phyloP scores from a whole-genome alignment of 2,797 vertebrate species.

The Sebastiscus tertius region DNA sequence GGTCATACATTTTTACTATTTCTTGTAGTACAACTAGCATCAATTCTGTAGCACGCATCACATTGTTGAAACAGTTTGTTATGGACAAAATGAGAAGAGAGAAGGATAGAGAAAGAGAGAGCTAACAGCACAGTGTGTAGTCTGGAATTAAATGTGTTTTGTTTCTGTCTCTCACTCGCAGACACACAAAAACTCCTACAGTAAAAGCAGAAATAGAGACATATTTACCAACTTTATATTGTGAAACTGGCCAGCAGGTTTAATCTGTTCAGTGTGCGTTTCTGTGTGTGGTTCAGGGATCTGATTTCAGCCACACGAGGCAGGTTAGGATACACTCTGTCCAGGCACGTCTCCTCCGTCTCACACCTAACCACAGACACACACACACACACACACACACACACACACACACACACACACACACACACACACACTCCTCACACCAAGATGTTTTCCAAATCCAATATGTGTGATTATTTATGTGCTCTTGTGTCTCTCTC shows the following conservation, averaged over 20 bases:
- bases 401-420: conserved; percentile 15
- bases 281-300: conserved; percentile 26
- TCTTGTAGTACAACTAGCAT: conserved; percentile 16
- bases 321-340: conserved; percentile 27
- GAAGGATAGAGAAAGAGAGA: background rate
- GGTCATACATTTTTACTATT: conserved; percentile 36
- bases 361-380: conserved; percentile 28
- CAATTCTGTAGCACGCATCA: conserved; percentile 2
- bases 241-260: conserved; percentile 8
- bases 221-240: conserved; percentile 39
- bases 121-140: conserved; percentile 24
- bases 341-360: conserved; percentile 20
- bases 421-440: conserved; percentile 21
- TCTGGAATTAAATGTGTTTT: conserved; percentile 47
- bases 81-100: conserved; percentile 15
- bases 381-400: conserved; percentile 15
- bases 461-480: conserved; percentile 13
- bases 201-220: conserved; percentile 17
- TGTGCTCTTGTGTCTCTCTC: conserved; percentile 34
- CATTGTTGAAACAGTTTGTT: conserved; percentile 13
- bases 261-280: conserved; percentile 27
- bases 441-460: conserved; percentile 38
- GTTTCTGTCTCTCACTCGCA: conserved; percentile 6
- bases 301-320: conserved; percentile 36
- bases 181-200: conserved; percentile 1